phyloP scores from a whole-genome alignment of 2,113 vertebrate species.

The Phainopepla nitens region DNA sequence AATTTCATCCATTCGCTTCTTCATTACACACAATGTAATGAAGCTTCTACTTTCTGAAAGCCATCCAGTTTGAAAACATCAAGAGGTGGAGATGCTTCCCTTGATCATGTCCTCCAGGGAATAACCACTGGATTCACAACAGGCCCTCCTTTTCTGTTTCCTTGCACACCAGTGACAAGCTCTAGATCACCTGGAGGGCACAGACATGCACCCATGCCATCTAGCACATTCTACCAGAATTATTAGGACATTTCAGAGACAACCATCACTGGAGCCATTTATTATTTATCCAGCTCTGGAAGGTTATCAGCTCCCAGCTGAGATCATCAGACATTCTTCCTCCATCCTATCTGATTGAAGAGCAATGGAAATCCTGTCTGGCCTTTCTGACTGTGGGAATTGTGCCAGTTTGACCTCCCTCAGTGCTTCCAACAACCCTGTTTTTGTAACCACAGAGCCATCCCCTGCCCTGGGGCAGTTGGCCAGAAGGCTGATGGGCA shows the following conservation, averaged over 20 bases:
- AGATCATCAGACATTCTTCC: constrained; percentile 1
- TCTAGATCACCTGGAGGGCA: background rate
- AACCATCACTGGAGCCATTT: background rate
- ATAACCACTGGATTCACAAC: background rate
- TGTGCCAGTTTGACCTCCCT: background rate
- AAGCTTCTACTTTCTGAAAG: background rate
- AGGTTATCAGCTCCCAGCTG: background rate
- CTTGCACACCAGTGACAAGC: background rate
- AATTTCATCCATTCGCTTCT: background rate
- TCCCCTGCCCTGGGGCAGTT: background rate
- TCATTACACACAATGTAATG: background rate
- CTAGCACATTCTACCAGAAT: background rate
- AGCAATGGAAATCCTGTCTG: background rate
- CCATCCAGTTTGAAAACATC: background rate
- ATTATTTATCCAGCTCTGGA: constrained; percentile 34
- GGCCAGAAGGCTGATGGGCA: background rate
- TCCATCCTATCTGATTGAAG: background rate
- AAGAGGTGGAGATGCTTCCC: background rate
- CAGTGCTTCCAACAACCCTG: background rate
- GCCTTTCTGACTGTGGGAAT: background rate
- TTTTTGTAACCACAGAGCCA: background rate
- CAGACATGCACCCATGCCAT: background rate
- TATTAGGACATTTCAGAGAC: background rate
- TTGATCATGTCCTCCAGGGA: background rate
- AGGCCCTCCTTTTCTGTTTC: background rate